phyloP scores from a whole-genome alignment of 1,140 invertebrate species.

The Drosophila seguyi region DNA sequence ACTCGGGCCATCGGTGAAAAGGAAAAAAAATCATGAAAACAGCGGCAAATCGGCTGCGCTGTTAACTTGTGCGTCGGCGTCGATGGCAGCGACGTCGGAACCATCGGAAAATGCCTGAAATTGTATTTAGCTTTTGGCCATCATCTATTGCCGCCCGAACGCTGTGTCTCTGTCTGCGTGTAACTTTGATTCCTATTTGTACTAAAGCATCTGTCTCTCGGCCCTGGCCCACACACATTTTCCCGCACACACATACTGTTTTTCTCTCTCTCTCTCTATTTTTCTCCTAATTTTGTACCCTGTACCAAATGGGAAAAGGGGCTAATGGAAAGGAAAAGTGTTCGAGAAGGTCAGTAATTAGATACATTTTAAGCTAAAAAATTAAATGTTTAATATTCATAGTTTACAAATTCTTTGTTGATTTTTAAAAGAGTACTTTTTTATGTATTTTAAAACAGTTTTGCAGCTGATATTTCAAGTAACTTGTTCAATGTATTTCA shows the following conservation, averaged over 20 bases:
- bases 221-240: constrained; percentile 39
- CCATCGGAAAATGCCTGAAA: constrained; percentile 74
- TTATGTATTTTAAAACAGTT: not conserved
- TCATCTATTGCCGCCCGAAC: constrained; percentile 49
- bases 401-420: too few species aligned
- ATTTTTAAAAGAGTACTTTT: not conserved
- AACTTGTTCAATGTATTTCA: not conserved
- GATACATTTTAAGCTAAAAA: not conserved
- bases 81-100: constrained; percentile 41
- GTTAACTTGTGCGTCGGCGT: constrained; percentile 65
- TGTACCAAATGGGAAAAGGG: not conserved
- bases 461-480: not conserved
- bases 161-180: constrained; percentile 39
- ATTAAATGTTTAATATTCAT: too few species aligned
- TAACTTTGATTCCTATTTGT: constrained; percentile 75
- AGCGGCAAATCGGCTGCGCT: constrained; percentile 62
- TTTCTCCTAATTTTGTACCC: constrained; percentile 21
- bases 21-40: constrained; percentile 66
- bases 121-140: constrained; percentile 59
- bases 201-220: constrained; percentile 41
- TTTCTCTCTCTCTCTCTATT: constrained; percentile 21
- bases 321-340: not conserved
- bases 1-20: constrained; percentile 74
- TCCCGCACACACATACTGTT: constrained; percentile 1
- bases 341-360: not conserved